Base-by-base conservation (phyloP, 2,797 vertebrate species). In the Nannoperca australis region DNA sequence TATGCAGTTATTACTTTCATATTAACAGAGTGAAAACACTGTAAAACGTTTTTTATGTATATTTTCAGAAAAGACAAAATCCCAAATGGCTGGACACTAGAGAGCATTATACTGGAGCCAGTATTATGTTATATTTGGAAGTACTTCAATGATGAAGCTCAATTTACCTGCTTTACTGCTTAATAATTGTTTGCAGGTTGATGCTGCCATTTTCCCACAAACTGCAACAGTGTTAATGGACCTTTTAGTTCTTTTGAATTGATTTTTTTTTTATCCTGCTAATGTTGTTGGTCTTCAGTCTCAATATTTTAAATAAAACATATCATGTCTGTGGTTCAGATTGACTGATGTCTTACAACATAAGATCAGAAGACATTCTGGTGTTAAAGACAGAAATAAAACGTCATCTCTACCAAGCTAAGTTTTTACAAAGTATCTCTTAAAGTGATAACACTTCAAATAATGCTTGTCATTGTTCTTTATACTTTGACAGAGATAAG, bases 11-110 rank as follows among this genome's bases (percentile, higher is more conserved):
- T 61, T 59, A 24, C 47, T 70, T 42, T 55, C 3, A 58, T 18
- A 40, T 70, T 15, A 47, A 54, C 22, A 13, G 15, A 58, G 22
- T 53, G 34, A 50, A 70, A 69, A 30, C 40, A 27, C 13, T 22
- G 42, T 72, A 22, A 42, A 42, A 27, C 24, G 24, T 13, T 4
- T 51, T 42, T 45, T 27, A 4, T 13, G 15, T 18, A 34, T 44
- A 3, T 73, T 55, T 32, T 58, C 32, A 44, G 38, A 51, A 50
- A 75, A 70, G 27, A 47, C 13, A 50, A 75, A 82, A 60, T 71
- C 69, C 24, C 27, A 49, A 80, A 58, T 24, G 11, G 51, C 32
- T 65, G 56, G 14, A 64, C 24, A 24, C 32, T 14, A 14, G 10
- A 68, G 17, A 76, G 13, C 42, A 3, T 47, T 64, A 34, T 18